phyloP scores from a whole-genome alignment of 1,140 invertebrate species.

The Drosophila yakuba region DNA sequence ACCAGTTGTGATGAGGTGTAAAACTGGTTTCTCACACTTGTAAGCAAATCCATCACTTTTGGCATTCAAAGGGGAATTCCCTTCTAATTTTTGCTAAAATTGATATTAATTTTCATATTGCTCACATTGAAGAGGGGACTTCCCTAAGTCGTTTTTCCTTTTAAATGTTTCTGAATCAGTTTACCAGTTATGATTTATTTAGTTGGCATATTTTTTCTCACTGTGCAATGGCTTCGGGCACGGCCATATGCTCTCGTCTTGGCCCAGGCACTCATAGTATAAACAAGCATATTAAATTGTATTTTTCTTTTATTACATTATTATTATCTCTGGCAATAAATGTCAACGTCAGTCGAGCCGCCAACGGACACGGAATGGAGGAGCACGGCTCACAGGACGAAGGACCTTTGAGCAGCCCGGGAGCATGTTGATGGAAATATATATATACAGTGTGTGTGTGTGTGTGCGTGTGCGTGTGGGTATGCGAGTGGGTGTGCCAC shows the following conservation, averaged over 20 bases:
- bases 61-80: neutral
- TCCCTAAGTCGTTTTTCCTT: neutral
- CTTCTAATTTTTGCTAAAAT: no score
- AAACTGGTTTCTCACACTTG: conserved; percentile 1
- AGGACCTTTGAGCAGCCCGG: conserved; percentile 30
- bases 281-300: conserved; percentile 84
- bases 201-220: conserved; percentile 13
- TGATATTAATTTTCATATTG: neutral
- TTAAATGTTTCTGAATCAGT: neutral
- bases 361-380: conserved; percentile 59
- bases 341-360: conserved; percentile 79
- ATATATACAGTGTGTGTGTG: conserved; percentile 33
- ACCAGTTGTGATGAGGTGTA: neutral
- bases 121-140: neutral
- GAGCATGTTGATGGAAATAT: conserved; percentile 44
- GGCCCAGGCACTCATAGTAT: conserved; percentile 60
- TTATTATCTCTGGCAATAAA: conserved; percentile 84
- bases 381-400: conserved; percentile 29
- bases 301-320: conserved; percentile 83
- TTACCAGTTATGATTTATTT: neutral
- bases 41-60: neutral
- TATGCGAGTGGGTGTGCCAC: conserved; percentile 21
- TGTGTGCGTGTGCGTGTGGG: neutral
- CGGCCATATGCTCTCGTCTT: conserved; percentile 39
- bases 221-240: conserved; percentile 24